Conservation (phyloP, 2,888 invertebrate species). For the Mesorhabditis sp. region DNA sequence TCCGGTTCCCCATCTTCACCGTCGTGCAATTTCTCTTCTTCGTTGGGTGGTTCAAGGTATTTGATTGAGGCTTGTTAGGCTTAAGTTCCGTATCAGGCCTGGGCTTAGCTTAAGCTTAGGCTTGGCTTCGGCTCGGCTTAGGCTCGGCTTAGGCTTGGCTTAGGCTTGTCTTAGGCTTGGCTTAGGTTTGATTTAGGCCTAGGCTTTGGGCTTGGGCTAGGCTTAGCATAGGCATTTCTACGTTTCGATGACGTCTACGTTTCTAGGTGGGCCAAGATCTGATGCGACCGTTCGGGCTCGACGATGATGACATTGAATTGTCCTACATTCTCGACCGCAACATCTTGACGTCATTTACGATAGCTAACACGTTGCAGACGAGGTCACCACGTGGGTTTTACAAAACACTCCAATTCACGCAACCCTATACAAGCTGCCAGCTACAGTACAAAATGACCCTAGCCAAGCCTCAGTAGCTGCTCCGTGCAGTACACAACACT, state of each 20-base stretch:
- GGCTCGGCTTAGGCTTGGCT: too few relatives aligned
- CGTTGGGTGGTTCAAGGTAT: conserved; percentile 46
- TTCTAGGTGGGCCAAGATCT: conserved; percentile 42
- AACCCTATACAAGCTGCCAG: background rate
- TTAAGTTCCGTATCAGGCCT: too few relatives aligned
- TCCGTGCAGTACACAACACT: background rate
- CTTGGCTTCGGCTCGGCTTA: too few relatives aligned
- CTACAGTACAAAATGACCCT: background rate
- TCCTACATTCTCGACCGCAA: conserved; percentile 40
- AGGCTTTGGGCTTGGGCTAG: too few relatives aligned
- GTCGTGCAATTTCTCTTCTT: conserved; percentile 43
- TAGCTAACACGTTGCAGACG: conserved; percentile 33
- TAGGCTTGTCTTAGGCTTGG: too few relatives aligned
- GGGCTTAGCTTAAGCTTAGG: too few relatives aligned
- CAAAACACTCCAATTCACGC: too few relatives aligned
- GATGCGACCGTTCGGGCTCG: conserved; percentile 42
- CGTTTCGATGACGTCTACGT: background rate
- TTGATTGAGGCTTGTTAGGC: background rate
- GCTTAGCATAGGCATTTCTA: background rate
- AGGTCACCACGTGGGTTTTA: conserved; percentile 29
- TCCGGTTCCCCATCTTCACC: conserved; percentile 37
- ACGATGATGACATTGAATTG: conserved; percentile 43
- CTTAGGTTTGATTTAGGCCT: too few relatives aligned
- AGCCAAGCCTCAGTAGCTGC: background rate
- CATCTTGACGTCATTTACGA: conserved; percentile 35